phyloP scores from a whole-genome alignment of 2,888 invertebrate genomes.

The Sthenelais limicola region DNA sequence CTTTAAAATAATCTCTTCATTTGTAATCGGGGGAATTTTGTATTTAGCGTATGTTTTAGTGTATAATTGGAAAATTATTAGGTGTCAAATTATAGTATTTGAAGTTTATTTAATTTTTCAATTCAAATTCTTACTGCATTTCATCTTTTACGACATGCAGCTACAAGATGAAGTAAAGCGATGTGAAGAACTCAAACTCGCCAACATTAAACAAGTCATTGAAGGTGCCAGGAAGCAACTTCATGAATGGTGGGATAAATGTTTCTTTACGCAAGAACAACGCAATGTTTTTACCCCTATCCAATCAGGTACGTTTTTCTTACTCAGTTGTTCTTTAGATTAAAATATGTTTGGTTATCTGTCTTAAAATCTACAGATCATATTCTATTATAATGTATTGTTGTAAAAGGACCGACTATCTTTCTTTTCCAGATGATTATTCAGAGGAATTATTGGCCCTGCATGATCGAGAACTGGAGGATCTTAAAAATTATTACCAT shows the following conservation, averaged over 20 bases:
- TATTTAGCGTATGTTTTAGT: too few relatives aligned
- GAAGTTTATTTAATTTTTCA: neutral
- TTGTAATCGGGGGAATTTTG: too few relatives aligned
- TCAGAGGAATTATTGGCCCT: conserved; percentile 85
- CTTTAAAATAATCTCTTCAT: too few relatives aligned
- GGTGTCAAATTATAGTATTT: too few relatives aligned
- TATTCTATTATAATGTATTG: neutral
- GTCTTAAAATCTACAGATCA: neutral
- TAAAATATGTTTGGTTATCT: neutral
- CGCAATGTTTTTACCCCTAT: conserved; percentile 63
- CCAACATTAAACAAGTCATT: conserved; percentile 80
- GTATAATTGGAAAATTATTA: too few relatives aligned
- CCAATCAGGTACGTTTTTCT: conserved; percentile 52
- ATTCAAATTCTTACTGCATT: neutral
- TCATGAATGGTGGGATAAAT: conserved; percentile 83
- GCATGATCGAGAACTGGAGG: conserved; percentile 85
- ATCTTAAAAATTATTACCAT: conserved; percentile 74
- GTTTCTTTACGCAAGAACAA: conserved; percentile 76
- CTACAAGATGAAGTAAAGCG: conserved; percentile 81
- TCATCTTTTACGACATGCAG: conserved; percentile 59
- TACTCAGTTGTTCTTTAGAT: neutral
- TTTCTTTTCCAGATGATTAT: conserved; percentile 76
- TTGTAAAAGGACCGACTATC: neutral
- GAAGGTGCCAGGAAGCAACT: conserved; percentile 82
- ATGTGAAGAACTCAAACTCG: conserved; percentile 82